phyloP scores from a whole-genome alignment of 2,888 invertebrate species.

The Pseudoips prasinana region DNA sequence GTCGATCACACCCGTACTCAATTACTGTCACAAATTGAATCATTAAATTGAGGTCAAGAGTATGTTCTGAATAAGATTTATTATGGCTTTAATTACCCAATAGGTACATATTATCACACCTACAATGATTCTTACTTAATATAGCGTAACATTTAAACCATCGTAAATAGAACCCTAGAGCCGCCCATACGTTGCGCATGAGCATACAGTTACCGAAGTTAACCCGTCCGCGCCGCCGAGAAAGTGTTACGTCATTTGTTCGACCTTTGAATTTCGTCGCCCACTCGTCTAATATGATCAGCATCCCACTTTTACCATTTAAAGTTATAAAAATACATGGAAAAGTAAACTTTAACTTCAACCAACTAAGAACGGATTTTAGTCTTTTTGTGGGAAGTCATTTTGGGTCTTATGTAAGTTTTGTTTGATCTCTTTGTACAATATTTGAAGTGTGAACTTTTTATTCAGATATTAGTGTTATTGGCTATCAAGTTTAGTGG shows the following conservation, averaged over 20 bases:
- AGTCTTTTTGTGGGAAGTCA: slow-evolving; percentile 6
- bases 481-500: slow-evolving; percentile 7
- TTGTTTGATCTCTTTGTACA: slow-evolving; percentile 21
- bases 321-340: slow-evolving; percentile 4
- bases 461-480: no score
- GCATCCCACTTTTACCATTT: slow-evolving; percentile 37
- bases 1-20: no score
- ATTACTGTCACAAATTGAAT: no score
- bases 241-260: slow-evolving; percentile 55
- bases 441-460: slow-evolving; percentile 16
- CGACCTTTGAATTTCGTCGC: slow-evolving; percentile 57
- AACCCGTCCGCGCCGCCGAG: slow-evolving; percentile 21
- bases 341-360: slow-evolving; percentile 18
- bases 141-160: slow-evolving; percentile 28
- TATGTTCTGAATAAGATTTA: no score
- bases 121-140: slow-evolving; percentile 15
- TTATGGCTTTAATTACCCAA: not conserved
- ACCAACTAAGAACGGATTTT: slow-evolving; percentile 4
- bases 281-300: slow-evolving; percentile 42
- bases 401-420: slow-evolving; percentile 31
- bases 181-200: slow-evolving; percentile 30
- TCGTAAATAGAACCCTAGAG: slow-evolving; percentile 26
- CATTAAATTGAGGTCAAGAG: no score
- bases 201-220: slow-evolving; percentile 7
- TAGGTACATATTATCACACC: no score